phyloP scores from a whole-genome alignment of 2,888 invertebrate genomes.

The Prosapia bicincta region DNA sequence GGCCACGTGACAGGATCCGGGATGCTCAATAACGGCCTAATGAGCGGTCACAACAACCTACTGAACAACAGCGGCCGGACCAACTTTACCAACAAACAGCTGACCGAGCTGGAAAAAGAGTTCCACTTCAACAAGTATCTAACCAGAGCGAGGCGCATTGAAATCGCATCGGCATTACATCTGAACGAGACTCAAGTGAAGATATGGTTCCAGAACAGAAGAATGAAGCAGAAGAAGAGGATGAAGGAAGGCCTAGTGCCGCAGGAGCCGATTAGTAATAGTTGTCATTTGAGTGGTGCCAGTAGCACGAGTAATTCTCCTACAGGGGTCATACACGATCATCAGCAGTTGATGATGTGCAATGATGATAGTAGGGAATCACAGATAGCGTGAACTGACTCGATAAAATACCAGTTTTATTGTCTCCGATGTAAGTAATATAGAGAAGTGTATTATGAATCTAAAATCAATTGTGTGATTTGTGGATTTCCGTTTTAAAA shows the following conservation, averaged over 20 bases:
- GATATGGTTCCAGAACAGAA: no score
- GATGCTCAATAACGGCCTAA: constrained; percentile 16
- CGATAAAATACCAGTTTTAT: not conserved
- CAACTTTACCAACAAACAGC: constrained; percentile 98
- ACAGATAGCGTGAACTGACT: constrained; percentile 9
- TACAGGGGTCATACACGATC: constrained; percentile 29
- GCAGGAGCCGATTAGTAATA: constrained; percentile 23
- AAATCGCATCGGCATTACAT: constrained; percentile 94
- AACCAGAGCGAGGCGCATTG: constrained; percentile 93
- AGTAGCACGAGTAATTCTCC: constrained; percentile 41
- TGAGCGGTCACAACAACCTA: constrained; percentile 33
- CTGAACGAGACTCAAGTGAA: constrained; percentile 92
- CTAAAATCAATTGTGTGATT: no score
- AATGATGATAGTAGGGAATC: constrained; percentile 35
- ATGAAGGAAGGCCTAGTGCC: constrained; percentile 80
- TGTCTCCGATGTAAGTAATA: no score
- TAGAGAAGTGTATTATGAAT: no score
- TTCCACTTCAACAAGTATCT: constrained; percentile 99
- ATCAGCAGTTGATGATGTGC: not conserved
- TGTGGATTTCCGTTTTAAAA: no score
- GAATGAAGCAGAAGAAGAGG: constrained; percentile 98
- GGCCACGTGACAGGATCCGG: constrained; percentile 31
- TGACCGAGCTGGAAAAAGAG: constrained; percentile 98
- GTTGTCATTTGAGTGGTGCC: constrained; percentile 16
- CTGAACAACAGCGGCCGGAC: constrained; percentile 87